Base-by-base conservation (phyloP, 2,797 vertebrate genomes). In the Neosilurus hyrtlii region DNA sequence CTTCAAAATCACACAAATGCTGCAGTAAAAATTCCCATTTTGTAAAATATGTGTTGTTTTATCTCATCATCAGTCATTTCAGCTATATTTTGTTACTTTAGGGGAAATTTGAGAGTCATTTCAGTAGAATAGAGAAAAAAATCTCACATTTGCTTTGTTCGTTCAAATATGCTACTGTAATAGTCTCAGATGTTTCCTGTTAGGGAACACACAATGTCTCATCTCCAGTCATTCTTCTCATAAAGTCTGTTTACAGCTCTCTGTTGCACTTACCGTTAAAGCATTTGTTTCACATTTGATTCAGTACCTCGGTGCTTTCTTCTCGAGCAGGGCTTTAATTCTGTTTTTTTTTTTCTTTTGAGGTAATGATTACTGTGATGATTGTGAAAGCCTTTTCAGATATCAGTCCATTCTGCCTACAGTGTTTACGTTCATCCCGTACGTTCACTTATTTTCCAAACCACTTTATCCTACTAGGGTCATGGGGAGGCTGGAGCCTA, bases 1-100 rank as follows among this genome's bases (percentile, higher is more conserved):
- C 22, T 61, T 75, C 51, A 18, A 43, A 75, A 56, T 30, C 43
- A n/a, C 22, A 74, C 12, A 56, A 56, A 57, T 1, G 2, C 51
- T 14, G 22, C 11, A 89, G 86, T 78, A n/a, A 74, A 37, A 24
- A 49, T 49, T 24, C 14, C 24, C 24, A 10, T 49, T 16, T 4
- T 1, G 35, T 24, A 0, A 61, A 61, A 24, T 77, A 11, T 62
- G 15, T 15, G 11, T 1, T 4, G 4, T 30, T 11, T 9, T 22
- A 1, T 35, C 8, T 16, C 9, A 2, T 56, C 71, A 59, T 75
- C 6, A 15, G 18, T 12, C 20, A 5, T 20, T 59, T 5, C 52
- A 11, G 24, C 15, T 24, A 10, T 18, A 9, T 24, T 61, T n/a
- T 49, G 2, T 59, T 20, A 14, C 57, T 49, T 49, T 0, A 4